phyloP scores from a whole-genome alignment of 2,113 vertebrate species.

The Turnix velox region DNA sequence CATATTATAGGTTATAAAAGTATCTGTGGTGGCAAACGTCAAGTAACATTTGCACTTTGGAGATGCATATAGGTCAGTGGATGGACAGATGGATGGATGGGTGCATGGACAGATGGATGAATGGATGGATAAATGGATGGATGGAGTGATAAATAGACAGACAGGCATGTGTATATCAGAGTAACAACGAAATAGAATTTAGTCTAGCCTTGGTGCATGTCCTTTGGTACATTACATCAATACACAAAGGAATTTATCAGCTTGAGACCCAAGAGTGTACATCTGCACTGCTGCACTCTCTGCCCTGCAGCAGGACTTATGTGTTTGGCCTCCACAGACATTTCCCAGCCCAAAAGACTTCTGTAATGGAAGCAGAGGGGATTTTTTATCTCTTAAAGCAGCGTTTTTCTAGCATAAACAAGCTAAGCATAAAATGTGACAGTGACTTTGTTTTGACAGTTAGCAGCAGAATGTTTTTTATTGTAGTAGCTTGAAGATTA shows the following conservation, averaged over 20 bases:
- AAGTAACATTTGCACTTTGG: neutral
- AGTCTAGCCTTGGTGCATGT: neutral
- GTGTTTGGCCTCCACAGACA: neutral
- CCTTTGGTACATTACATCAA: neutral
- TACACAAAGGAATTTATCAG: neutral
- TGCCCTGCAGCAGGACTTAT: neutral
- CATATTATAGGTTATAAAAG: neutral
- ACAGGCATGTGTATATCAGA: neutral
- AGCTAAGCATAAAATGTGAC: neutral
- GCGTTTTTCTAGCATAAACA: neutral
- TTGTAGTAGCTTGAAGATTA: neutral
- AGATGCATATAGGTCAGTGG: neutral
- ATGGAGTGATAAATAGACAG: neutral
- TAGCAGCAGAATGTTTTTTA: neutral
- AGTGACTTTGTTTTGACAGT: neutral
- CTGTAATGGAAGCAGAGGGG: neutral
- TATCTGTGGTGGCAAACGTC: neutral
- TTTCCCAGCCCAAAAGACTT: neutral
- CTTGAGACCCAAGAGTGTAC: neutral
- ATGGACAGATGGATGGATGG: no score
- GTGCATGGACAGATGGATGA: neutral
- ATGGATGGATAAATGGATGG: neutral
- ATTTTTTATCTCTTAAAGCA: neutral
- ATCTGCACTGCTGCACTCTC: neutral
- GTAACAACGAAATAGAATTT: neutral